Base-by-base conservation (phyloP, 2,888 invertebrate genomes). In the Nudaria mundana region DNA sequence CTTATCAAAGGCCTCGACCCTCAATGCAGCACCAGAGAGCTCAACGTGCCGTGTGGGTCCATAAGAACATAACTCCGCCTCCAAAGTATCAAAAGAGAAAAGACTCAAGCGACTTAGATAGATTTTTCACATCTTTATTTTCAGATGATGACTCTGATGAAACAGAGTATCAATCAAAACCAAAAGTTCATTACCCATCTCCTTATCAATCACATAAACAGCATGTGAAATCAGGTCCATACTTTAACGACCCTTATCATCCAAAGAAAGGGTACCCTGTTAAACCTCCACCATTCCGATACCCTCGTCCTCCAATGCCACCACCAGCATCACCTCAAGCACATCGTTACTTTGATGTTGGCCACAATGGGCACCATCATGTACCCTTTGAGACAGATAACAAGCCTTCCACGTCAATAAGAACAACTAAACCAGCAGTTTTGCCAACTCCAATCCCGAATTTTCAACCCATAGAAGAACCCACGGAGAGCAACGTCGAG, bases 51-150 rank as follows among this genome's bases (percentile, higher is more conserved):
- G 49, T 86, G 36, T 88, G 86, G 86, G 61, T 84, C 23, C 85
- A 85, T 50, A 86, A 66, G 51, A 87, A 85, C 48, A 79, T 85
- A 49, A 67, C 54, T 12, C 77, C 76, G 2, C 47, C 59, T 2
- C 67, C 63, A 20, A 61, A 56, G 12, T 60, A 68, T 37, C 67
- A 68, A 23, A 70, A 60, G 23, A 65, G 34, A 4, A 42, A 38
- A 31, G 5, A 26, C 3, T 7, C 45, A 3, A 40, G 26, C 4
- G 75, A 75, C 12, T 63, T 86, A 30, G 86, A 88, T 36, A 71
- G 85, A 61, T 66, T 88, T 41, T 87, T 87, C 51, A 77, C 80
- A 5, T 78, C 85, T 1, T 56, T 85, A 38, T 87, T 88, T 52
- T 73, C 76, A 1, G 75, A 81, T 23, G 62, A 56, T 37, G 66